phyloP scores from a whole-genome alignment of 2,888 invertebrate species.

The Cantharis lateralis region DNA sequence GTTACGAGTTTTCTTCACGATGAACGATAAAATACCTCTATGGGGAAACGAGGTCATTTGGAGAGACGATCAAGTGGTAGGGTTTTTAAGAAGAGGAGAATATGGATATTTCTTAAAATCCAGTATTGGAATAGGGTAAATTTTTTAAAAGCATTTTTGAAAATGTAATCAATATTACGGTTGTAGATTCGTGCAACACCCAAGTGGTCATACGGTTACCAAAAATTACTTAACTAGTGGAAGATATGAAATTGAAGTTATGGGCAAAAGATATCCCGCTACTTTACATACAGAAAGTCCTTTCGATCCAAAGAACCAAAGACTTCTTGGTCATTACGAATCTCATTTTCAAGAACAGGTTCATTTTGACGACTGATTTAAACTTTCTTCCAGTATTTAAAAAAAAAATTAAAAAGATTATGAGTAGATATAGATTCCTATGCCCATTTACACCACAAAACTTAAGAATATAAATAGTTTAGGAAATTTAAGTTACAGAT shows the following conservation, averaged over 20 bases:
- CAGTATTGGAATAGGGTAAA: conserved; percentile 67
- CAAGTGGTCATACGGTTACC: conserved; percentile 65
- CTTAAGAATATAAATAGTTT: too few relatives aligned
- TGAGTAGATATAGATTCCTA: neutral
- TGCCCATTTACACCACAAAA: too few relatives aligned
- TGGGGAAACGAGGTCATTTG: conserved; percentile 87
- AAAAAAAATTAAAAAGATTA: neutral
- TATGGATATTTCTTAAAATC: conserved; percentile 68
- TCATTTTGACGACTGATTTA: conserved; percentile 55
- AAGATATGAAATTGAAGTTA: conserved; percentile 77
- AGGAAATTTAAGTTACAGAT: too few relatives aligned
- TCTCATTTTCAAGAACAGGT: conserved; percentile 51
- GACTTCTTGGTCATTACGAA: conserved; percentile 73
- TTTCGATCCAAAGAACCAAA: conserved; percentile 79
- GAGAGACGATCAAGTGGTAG: conserved; percentile 75
- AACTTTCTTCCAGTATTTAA: neutral
- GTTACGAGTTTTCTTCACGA: conserved; percentile 73
- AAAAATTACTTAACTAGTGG: conserved; percentile 71
- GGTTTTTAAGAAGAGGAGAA: conserved; percentile 81
- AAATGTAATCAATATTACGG: neutral
- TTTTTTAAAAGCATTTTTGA: neutral
- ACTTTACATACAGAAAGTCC: conserved; percentile 73
- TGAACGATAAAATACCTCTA: conserved; percentile 73
- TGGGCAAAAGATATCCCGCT: conserved; percentile 76
- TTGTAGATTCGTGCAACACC: conserved; percentile 61